These are phyloP conservation scores for Pan troglodytes DNA, from an alignment of 2,113 vertebrate species.

Conservation along the genomic window DNA sequence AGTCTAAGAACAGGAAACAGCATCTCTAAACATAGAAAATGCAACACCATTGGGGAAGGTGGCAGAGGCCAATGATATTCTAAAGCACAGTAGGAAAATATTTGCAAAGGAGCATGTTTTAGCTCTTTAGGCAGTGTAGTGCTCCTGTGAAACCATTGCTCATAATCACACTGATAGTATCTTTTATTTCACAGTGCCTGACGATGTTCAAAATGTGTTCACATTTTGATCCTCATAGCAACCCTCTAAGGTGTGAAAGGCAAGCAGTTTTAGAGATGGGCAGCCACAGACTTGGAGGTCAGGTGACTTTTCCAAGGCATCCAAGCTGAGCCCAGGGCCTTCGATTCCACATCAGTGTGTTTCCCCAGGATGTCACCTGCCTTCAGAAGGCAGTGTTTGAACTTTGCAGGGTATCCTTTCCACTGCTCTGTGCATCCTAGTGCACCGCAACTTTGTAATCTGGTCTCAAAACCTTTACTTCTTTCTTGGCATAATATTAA, in stretches of 20 bases:
- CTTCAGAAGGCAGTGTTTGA: not conserved
- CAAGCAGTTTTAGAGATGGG: not conserved
- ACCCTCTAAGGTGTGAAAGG: not conserved
- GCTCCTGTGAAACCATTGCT: not conserved
- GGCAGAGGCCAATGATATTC: accelerated
- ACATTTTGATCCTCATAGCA: not conserved
- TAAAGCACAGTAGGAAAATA: not conserved
- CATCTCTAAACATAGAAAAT: not conserved
- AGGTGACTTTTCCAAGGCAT: not conserved
- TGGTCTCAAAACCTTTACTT: not conserved
- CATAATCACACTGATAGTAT: accelerated
- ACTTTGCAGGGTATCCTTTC: not conserved
- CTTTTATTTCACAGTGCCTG: not conserved
- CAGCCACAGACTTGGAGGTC: not conserved
- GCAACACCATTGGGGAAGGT: accelerated
- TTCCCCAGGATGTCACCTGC: accelerated
- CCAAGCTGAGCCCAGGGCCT: not conserved
- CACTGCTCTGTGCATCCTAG: accelerated
- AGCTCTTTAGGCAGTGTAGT: not conserved
- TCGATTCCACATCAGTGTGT: accelerated
- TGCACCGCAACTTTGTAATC: accelerated
- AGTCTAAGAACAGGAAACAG: not conserved
- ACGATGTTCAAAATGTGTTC: not conserved
- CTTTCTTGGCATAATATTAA: not conserved
- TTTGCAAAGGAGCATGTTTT: not conserved